Percentiles rank a stretch among this genome's conserved stretches.
Conservation (phyloP, 1,140 invertebrate species). For the Stegodyphus mimosarum region DNA sequence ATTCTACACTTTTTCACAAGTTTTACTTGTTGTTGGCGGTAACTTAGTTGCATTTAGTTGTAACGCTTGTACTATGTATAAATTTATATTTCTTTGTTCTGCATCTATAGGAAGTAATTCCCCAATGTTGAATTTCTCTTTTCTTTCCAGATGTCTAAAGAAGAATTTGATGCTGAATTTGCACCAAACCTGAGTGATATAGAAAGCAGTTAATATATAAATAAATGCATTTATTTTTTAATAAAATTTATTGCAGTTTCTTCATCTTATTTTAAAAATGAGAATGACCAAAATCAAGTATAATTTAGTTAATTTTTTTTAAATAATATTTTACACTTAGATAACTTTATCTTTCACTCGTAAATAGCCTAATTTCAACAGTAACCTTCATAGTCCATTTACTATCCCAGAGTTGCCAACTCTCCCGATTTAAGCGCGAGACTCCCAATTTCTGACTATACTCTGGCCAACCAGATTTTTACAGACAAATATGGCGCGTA, state of each 20-base stretch:
- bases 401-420: too few species aligned
- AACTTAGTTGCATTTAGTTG: background rate
- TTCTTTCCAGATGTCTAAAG: constrained; percentile 38
- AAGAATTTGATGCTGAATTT: constrained; percentile 53
- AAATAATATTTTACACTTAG: too few species aligned
- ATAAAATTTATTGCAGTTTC: background rate
- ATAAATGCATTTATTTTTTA: background rate
- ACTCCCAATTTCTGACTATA: too few species aligned
- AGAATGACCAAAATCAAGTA: too few species aligned
- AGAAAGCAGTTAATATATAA: constrained; percentile 15
- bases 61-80: background rate
- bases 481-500: too few species aligned
- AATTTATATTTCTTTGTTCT: background rate
- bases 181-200: background rate
- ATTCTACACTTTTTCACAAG: background rate
- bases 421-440: too few species aligned
- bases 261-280: background rate
- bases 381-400: too few species aligned
- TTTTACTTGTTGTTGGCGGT: background rate
- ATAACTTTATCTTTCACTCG: too few species aligned
- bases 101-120: too few species aligned
- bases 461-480: too few species aligned
- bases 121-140: background rate
- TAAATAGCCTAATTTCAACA: too few species aligned
- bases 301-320: too few species aligned